Base-by-base conservation (phyloP, 2,888 invertebrate species). In the Drosophila borborema region DNA sequence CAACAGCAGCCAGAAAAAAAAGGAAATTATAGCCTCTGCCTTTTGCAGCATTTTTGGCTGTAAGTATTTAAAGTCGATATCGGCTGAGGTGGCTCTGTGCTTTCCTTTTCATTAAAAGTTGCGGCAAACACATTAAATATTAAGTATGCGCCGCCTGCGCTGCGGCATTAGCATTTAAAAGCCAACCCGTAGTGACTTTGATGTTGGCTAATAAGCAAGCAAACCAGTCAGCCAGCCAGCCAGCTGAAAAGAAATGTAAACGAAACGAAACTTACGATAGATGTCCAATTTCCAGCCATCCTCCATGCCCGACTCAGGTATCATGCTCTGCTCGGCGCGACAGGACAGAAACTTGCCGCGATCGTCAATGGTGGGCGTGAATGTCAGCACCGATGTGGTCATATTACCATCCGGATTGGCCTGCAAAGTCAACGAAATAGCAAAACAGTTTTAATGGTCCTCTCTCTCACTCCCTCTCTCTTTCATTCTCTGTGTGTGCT, bases 271-370 rank as follows among this genome's bases (percentile, higher is more conserved):
- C 97, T 97, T 94, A 97, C 97, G 97, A 92, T 97, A 95, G 86
- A 98, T 96, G 93, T 96, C 95, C 87, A 97, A 94, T 92, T 95
- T 95, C 96, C 97, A 97, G 71, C 95, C 95, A 90, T 97, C 96
- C 93, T 97, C 96, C 80, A 96, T 94, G 45, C 95, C 95, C 48
- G 96, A 96, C 90, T 96, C 95, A 3, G 95, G 95, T 86, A 97
- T 96, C 86, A 95, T 94, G 64, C 95, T 94, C 91, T 97, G 97
- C 84, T 96, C 96, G 12, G 96, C 97, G 64, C 96, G 95, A 92
- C 97, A 98, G 59, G 96, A 95, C 81, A 98, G 94, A 91, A 94
- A 95, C 93, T 95, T 95, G 68, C 96, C 97, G 83, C 96, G 96
- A 93, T 97, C 97, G 90, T 97, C 96, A 49, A 97, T 96, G 86